Percentiles rank a stretch among this genome's conserved stretches.
These are phyloP conservation scores for Candidula unifasciata DNA, from an alignment of 2,888 invertebrate species.

Conservation along the genomic window DNA sequence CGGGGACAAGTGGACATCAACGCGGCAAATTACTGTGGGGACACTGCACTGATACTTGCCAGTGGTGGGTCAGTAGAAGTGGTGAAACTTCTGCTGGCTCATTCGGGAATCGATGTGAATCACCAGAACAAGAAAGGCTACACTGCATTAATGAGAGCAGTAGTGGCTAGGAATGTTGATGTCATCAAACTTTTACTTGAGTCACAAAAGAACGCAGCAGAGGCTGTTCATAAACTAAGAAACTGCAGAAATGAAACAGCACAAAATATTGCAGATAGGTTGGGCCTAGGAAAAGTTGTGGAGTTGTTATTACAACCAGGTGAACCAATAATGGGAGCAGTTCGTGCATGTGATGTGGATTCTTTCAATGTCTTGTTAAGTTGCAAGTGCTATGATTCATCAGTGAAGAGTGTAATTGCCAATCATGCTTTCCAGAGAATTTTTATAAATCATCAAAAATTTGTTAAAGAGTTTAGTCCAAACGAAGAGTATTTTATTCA, in stretches of 20 bases:
- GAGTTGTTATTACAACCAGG: not conserved
- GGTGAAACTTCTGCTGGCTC: not conserved
- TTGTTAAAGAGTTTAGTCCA: not conserved
- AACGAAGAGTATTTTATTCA: not conserved
- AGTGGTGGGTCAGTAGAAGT: not conserved
- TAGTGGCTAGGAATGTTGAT: not conserved
- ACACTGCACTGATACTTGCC: not conserved
- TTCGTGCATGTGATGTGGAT: not conserved
- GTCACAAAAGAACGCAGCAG: not conserved
- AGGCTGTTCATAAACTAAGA: not conserved
- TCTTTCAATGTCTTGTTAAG: not conserved
- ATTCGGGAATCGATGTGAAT: too few species aligned
- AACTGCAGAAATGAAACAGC: not conserved
- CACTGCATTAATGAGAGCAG: not conserved
- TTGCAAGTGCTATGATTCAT: not conserved
- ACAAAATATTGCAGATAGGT: not conserved
- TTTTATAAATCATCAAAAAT: not conserved
- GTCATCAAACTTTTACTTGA: slow-evolving; percentile 5
- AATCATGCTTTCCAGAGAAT: not conserved
- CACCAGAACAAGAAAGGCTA: not conserved
- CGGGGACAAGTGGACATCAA: not conserved
- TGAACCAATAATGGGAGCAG: not conserved
- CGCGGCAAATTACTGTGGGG: not conserved
- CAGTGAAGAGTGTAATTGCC: too few species aligned
- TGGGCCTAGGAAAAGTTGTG: not conserved